phyloP scores from a whole-genome alignment of 2,113 vertebrate species.

The Lasiurus cinereus region DNA sequence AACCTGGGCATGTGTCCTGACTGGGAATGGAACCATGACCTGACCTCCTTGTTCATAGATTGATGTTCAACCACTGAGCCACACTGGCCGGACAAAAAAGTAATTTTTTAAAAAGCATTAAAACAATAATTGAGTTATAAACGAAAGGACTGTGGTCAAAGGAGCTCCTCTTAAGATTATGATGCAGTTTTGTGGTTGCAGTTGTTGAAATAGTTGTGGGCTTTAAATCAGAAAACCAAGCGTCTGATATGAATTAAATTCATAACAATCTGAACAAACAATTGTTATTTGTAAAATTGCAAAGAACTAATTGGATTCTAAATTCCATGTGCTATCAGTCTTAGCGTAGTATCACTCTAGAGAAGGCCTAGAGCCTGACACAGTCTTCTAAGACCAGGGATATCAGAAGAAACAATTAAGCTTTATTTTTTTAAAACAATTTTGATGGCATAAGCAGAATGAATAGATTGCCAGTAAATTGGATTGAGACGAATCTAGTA shows the following conservation, averaged over 20 bases:
- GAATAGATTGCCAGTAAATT: background rate
- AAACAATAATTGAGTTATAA: constrained; percentile 41
- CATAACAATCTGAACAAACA: background rate
- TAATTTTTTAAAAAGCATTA: background rate
- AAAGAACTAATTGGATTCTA: background rate
- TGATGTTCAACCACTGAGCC: too few relatives aligned
- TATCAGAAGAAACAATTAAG: background rate
- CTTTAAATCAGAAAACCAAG: constrained; percentile 52
- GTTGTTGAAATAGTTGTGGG: background rate
- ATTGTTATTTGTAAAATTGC: background rate
- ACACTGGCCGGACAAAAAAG: too few relatives aligned
- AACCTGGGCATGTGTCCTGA: too few relatives aligned
- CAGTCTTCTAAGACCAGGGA: background rate
- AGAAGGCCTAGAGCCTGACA: background rate
- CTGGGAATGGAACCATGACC: too few relatives aligned
- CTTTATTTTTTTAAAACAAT: background rate
- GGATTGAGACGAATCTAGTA: background rate
- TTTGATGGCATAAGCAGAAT: background rate
- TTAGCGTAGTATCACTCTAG: background rate
- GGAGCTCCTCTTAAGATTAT: background rate
- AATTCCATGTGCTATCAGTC: background rate
- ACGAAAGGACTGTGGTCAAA: background rate
- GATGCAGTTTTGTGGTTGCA: constrained; percentile 30
- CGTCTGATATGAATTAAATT: constrained; percentile 48
- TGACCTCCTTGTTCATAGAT: too few relatives aligned